phyloP scores from a whole-genome alignment of 2,888 invertebrate species.

The Eristalis intricaria region DNA sequence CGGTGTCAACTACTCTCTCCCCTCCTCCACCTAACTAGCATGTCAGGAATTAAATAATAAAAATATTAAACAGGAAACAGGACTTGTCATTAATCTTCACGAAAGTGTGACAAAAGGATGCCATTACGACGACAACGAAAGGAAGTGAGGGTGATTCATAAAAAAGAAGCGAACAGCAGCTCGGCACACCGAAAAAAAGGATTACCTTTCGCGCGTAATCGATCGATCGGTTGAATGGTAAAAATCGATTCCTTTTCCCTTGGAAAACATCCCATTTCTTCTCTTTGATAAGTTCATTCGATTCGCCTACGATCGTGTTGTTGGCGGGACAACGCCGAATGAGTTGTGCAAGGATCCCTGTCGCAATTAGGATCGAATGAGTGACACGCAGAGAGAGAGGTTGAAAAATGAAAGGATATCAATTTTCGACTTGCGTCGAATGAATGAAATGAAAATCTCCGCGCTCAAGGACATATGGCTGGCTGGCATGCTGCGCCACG shows the following conservation, averaged over 20 bases:
- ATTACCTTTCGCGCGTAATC: constrained; percentile 57
- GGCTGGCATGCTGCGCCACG: constrained; percentile 22
- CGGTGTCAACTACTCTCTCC: constrained; percentile 18
- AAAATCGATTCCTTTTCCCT: constrained; percentile 1
- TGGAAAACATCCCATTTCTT: constrained; percentile 26
- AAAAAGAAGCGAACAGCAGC: neutral
- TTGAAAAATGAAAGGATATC: constrained; percentile 70
- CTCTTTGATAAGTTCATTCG: constrained; percentile 65
- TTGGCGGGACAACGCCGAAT: constrained; percentile 17
- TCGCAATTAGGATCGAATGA: constrained; percentile 58
- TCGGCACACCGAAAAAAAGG: constrained; percentile 29
- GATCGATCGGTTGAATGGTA: constrained; percentile 42
- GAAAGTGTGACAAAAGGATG: constrained; percentile 70
- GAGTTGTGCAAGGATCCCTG: constrained; percentile 22
- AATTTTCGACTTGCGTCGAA: constrained; percentile 45
- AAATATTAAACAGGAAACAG: constrained; percentile 67
- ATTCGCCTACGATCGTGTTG: constrained; percentile 64
- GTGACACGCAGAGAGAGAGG: constrained; percentile 5
- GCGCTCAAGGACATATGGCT: constrained; percentile 66
- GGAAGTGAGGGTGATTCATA: constrained; percentile 49
- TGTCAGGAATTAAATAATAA: constrained; percentile 69
- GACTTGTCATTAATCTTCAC: constrained; percentile 69
- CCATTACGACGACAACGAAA: constrained; percentile 36
- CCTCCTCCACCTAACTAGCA: constrained; percentile 21
- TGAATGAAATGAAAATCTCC: constrained; percentile 48